Base-by-base conservation (phyloP, 1,140 invertebrate genomes). In the Drosophila micromelanica region DNA sequence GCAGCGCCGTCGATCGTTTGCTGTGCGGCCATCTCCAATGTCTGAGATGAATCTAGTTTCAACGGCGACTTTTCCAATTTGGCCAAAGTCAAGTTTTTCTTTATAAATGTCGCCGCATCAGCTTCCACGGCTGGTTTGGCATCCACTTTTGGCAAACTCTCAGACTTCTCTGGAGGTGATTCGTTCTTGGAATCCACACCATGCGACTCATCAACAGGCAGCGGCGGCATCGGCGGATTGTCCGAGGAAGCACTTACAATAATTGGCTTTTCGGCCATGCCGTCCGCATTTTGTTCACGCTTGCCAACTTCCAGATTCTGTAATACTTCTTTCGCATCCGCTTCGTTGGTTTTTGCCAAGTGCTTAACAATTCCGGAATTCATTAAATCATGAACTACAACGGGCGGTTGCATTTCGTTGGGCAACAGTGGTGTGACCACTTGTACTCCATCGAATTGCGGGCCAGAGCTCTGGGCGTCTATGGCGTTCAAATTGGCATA, bases 401-500 rank as follows among this genome's bases (percentile, higher is more conserved):
- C 32, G 54, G 32, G 90, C 45, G 64, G 91, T 74, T 56, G 54
- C 15, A 62, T 45, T 0, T 59, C 75, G n/a, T 64, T 65, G 11
- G 90, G 84, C 56, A 78, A 48, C 30, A 92, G 78, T 5, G 93
- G 72, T 38, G 92, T 91, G 8, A 74, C 62, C 7, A 82, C 7
- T 27, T 85, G 65, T 0, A 57, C 52, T 5, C 72, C 70, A 17
- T 90, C 82, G 2, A 90, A 79, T 48, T 90, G 77, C 1, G 85
- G 73, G 77, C 84, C 91, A 78, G 92, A 91, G 87, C 93, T 45
- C 92, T 91, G 79, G 74, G 95, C 93, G 69, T 96, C 96, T 3
- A 95, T 94, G 1, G 96, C 95, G 91, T 95, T 95, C 37, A 98
- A 92, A 92, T 97, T 98, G 4, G 96, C 96, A 87, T 96, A 98